Percentiles rank a stretch among this genome's conserved stretches.
These are phyloP conservation scores for Cheilosia scutellata DNA, from an alignment of 2,888 invertebrate species.

Conservation along the genomic window DNA sequence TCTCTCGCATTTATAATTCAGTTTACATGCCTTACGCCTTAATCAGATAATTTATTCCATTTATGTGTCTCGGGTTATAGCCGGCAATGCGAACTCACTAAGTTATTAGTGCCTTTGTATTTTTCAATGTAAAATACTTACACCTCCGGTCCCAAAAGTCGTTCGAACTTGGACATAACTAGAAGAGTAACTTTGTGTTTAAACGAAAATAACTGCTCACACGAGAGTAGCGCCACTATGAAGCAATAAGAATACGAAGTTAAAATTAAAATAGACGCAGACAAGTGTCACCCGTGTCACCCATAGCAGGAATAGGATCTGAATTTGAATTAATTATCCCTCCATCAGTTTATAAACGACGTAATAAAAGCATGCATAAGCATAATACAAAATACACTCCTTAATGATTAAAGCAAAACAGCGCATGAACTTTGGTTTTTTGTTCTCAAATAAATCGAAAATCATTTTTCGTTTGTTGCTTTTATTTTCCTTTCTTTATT, in stretches of 20 bases:
- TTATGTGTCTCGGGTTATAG: conserved; percentile 13
- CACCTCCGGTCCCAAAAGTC: conserved; percentile 55
- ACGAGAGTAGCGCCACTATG: conserved; percentile 43
- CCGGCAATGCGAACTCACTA: conserved; percentile 14
- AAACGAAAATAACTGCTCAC: conserved; percentile 15
- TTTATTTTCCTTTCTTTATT: conserved; percentile 39
- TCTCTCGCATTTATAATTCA: conserved; percentile 65
- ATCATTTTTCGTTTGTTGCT: conserved; percentile 40
- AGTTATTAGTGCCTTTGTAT: conserved; percentile 29
- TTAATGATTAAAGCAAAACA: not conserved
- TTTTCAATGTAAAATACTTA: conserved; percentile 48
- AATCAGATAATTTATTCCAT: conserved; percentile 53
- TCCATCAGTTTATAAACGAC: conserved; percentile 16
- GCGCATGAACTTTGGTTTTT: conserved; percentile 30
- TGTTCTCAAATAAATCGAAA: conserved; percentile 33
- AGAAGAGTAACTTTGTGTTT: conserved; percentile 7
- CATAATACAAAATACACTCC: conserved; percentile 16
- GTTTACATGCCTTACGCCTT: conserved; percentile 49
- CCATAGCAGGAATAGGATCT: conserved; percentile 12
- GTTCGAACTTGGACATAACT: conserved; percentile 50
- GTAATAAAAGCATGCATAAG: conserved; percentile 20
- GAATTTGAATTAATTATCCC: conserved; percentile 41
- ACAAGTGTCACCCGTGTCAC: conserved; percentile 2
- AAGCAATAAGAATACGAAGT: conserved; percentile 18
- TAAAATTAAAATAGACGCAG: not conserved